Evolutionary conservation across 2,113 vertebrate species (phyloP).

Genomic region (Cheirogaleus medius): DNA sequence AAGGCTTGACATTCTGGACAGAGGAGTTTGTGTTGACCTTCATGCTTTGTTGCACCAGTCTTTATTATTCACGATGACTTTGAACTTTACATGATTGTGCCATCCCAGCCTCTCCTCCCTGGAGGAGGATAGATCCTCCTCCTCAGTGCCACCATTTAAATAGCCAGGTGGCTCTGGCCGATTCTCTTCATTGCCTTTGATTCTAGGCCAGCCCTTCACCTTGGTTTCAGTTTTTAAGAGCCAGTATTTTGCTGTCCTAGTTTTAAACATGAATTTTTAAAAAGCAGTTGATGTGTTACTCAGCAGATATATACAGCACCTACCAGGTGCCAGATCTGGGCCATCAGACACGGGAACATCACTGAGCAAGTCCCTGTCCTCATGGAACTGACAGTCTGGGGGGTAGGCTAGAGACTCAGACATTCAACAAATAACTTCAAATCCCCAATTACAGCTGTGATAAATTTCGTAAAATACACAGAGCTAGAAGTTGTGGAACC

Average conservation of each 20-base stretch:
- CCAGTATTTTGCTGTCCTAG: conserved; percentile 28
- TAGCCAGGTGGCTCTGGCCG: not conserved
- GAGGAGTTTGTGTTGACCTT: not conserved
- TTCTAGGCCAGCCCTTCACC: conserved; percentile 13
- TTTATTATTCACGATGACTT: not conserved
- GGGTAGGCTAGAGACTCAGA: not conserved
- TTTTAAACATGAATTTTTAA: conserved; percentile 29
- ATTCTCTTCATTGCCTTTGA: not conserved
- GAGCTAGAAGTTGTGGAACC: not conserved
- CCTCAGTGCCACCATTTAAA: not conserved
- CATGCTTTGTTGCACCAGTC: not conserved
- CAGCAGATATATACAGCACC: not conserved
- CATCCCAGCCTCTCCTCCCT: not conserved
- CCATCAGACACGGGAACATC: not conserved
- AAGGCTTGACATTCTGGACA: not conserved
- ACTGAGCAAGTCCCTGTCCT: not conserved
- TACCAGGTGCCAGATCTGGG: not conserved
- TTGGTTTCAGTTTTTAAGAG: conserved; percentile 35
- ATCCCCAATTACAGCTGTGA: no score
- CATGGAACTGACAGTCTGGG: not conserved
- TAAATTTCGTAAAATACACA: not conserved
- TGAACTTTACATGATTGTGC: not conserved
- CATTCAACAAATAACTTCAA: not conserved
- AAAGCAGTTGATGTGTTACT: not conserved
- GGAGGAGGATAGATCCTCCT: no score